Percentiles rank a stretch among this genome's conserved stretches.
Conservation (phyloP, 1,140 invertebrate species). For the Camponotus vicinus region DNA sequence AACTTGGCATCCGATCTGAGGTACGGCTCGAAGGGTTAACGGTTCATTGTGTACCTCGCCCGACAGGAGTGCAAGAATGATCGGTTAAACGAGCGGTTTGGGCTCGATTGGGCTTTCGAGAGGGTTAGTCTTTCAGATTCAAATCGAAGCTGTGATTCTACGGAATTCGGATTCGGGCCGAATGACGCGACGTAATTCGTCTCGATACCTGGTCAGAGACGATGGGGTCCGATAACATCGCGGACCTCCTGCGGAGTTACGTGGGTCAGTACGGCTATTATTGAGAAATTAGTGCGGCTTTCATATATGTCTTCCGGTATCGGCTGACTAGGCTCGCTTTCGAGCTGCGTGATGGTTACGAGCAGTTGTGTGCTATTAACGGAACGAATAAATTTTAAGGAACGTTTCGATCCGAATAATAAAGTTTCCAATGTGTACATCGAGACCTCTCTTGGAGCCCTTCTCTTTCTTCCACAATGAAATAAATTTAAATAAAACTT, state of each 20-base stretch:
- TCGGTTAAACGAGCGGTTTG: conserved; percentile 39
- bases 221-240: conserved; percentile 13
- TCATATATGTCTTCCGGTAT: conserved; percentile 23
- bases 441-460: neutral
- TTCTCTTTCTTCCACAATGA: neutral
- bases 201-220: conserved; percentile 10
- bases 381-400: conserved; percentile 23
- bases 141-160: conserved; percentile 41
- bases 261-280: conserved; percentile 42
- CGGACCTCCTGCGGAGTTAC: conserved; percentile 29
- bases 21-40: neutral
- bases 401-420: neutral
- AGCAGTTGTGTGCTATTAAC: conserved; percentile 17
- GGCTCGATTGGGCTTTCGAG: neutral
- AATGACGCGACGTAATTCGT: conserved; percentile 27
- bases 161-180: conserved; percentile 34
- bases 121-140: conserved; percentile 53
- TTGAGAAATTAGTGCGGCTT: conserved; percentile 53
- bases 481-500: neutral
- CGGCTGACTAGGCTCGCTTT: neutral
- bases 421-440: neutral
- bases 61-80: neutral
- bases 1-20: neutral
- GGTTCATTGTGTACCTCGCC: neutral
- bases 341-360: conserved; percentile 21